Base-by-base conservation (phyloP, 2,797 vertebrate species). In the Philypnodon macrostomus region DNA sequence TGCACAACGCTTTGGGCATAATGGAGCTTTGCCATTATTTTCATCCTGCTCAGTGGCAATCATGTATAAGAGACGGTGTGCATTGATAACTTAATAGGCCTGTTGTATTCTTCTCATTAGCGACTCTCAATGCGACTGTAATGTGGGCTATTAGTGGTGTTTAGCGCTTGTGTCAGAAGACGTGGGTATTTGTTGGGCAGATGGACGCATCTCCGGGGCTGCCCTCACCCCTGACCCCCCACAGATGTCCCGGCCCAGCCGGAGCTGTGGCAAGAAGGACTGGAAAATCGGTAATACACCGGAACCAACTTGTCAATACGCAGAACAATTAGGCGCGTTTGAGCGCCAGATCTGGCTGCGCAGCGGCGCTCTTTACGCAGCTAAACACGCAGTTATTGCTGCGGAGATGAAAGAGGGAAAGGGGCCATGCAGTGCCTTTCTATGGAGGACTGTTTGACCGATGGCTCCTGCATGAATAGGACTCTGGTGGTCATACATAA, bases 221-320 rank as follows among this genome's bases (percentile, higher is more conserved):
- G 79, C 79, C 75, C 68, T 66, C 75, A 78, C 85, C 83, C 85
- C 79, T 92, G 90, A 93, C 90, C 93, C 91, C 89, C 90, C 86
- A 85, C 93, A 96, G 93, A 94, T 94, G 93, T 88, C 90, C 84
- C 53, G 65, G 87, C 77, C 8, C 59, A 73, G 77, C 70, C 83
- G 76, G 85, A 80, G 78, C 80, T 63, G 50, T 53, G 37, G 79
- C 81, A 73, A 67, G 74, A 63, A 75, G 81, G 74, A 56, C 69
- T 75, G 84, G 89, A 91, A 92, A 92, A 86, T 85, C 84, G 61
- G 77, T 95, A 95, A 97, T 76, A 79, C 60, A 73, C 92, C 94
- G 64, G 94, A 90, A 89, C 93, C 77, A 54, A 84, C 80, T 76
- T 64, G 88, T 89, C 90, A 88, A 84, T 85, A 68, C 84, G 77